phyloP scores from a whole-genome alignment of 2,113 vertebrate species.

The Coryphaenoides rupestris region DNA sequence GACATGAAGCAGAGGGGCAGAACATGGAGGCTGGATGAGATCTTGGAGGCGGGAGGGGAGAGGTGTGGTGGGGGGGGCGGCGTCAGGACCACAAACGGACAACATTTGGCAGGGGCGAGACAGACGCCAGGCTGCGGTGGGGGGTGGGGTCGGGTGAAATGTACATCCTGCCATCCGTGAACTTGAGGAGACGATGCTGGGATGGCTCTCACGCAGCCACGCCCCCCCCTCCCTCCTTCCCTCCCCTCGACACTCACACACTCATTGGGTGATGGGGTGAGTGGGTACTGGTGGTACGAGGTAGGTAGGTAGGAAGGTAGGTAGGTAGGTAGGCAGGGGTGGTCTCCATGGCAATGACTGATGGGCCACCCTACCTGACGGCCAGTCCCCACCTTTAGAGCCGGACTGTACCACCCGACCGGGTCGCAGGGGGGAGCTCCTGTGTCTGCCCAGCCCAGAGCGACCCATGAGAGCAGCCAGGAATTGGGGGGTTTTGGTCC shows the following conservation, averaged over 20 bases:
- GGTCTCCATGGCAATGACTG: slow-evolving; percentile 68
- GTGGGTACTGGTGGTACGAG: background rate
- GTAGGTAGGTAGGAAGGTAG: slow-evolving; percentile 55
- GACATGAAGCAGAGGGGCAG: background rate
- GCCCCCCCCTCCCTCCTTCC: background rate
- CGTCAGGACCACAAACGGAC: background rate
- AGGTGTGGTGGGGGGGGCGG: background rate
- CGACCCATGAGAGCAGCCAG: slow-evolving; percentile 73
- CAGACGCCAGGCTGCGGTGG: slow-evolving; percentile 6
- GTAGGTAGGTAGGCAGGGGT: slow-evolving; percentile 59
- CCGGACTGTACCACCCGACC: slow-evolving; percentile 64
- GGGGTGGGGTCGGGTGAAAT: slow-evolving; percentile 35
- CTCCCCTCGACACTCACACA: too few species aligned
- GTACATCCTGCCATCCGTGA: slow-evolving; percentile 23
- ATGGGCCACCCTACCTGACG: slow-evolving; percentile 71
- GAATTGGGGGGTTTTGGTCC: slow-evolving; percentile 67
- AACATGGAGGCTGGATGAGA: background rate
- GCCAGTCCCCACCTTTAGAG: slow-evolving; percentile 72
- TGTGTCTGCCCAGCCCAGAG: slow-evolving; percentile 67
- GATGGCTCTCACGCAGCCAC: slow-evolving; percentile 33
- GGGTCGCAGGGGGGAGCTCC: slow-evolving; percentile 65
- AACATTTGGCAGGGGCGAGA: background rate
- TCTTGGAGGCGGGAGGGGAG: background rate
- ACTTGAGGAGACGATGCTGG: slow-evolving; percentile 39
- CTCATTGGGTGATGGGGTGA: too few species aligned